Base-by-base conservation (phyloP, 2,797 vertebrate genomes). In the Oreortyx pictus region DNA sequence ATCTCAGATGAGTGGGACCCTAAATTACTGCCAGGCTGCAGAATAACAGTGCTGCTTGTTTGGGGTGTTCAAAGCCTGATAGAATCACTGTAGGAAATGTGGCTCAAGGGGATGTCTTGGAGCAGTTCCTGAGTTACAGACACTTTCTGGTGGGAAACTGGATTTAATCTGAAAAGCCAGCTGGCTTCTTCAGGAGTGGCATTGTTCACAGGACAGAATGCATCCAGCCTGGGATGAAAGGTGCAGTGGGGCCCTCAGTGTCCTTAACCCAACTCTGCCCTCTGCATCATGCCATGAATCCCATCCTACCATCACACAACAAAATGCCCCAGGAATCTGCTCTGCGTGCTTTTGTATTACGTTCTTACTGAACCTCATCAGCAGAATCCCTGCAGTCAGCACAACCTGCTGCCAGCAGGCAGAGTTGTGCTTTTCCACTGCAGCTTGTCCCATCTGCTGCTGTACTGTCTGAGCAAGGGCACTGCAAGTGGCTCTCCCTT, bases 31-130 rank as follows among this genome's bases (percentile, higher is more conserved):
- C 9, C 49, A 85, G 82, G 31, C 19, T 95, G 33, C 41, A 67
- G 49, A 74, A 82, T 77, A 93, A 89, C 70, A 41, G 14, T 60
- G 67, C 14, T 85, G 11, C 78, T 94, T 95, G 78, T 47, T 89
- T 65, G 35, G 33, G 17, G 15, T 15, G 65, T 67, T 90, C 80
- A 65, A 73, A 82, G 17, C 27, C 41, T 93, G 57, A 76, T 87
- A 82, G 78, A 43, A 66, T 92, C 60, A 37, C 29, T 59, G 35
- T 50, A 79, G 70, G 41, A 88, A 93, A 74, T 67, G 41, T 71
- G 61, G 77, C 61, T 29, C 72, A 57, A 29, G 47, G 29, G 20
- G 1, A 1, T 37, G 43, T 64, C 79, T 88, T 82, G 18, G 70
- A 82, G 78, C 88, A 18, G 7, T 83, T 95, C n/a, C 70, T 89